A percentile compares a stretch with the other conserved stretches of the same genome.
These are phyloP conservation scores for Austrofundulus limnaeus DNA, from an alignment of 2,113 vertebrate species.

Conservation along the genomic window DNA sequence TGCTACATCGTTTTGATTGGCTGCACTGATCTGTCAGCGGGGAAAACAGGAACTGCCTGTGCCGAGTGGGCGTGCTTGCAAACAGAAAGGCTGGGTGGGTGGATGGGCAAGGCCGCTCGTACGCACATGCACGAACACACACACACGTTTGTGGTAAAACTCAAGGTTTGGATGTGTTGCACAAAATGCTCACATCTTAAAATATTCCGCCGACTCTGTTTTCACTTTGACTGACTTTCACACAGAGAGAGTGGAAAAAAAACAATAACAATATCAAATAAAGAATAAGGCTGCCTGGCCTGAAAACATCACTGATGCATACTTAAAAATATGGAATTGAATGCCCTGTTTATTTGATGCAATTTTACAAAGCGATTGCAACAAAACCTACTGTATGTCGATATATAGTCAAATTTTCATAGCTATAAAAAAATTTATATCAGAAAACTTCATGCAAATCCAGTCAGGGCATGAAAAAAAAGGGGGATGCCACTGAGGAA, in stretches of 20 bases:
- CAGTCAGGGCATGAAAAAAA: conserved; percentile 8
- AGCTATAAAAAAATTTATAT: conserved; percentile 49
- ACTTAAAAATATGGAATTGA: neutral
- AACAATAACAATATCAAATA: conserved; percentile 54
- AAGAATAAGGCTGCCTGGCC: conserved; percentile 25
- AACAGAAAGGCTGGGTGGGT: conserved; percentile 72
- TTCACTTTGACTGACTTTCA: conserved; percentile 72
- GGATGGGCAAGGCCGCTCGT: conserved; percentile 52
- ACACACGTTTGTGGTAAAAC: conserved; percentile 55
- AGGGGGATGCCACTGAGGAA: neutral
- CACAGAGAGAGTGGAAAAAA: no score
- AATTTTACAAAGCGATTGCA: conserved; percentile 9
- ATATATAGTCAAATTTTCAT: conserved; percentile 40
- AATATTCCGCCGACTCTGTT: conserved; percentile 72
- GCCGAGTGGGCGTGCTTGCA: conserved; percentile 77
- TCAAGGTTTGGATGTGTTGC: conserved; percentile 51
- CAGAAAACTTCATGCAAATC: conserved; percentile 45
- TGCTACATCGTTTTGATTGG: conserved; percentile 73
- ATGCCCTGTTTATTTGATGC: neutral
- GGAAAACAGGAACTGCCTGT: conserved; percentile 82
- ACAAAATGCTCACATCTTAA: conserved; percentile 72
- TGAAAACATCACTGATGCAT: conserved; percentile 21
- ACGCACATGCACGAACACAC: conserved; percentile 26
- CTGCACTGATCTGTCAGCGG: conserved; percentile 64
- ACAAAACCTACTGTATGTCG: neutral